Evolutionary conservation across 2,113 vertebrate genomes (phyloP), one percentile per base, ranked within the genome.

Genomic region (Paraplagusia blochii): DNA sequence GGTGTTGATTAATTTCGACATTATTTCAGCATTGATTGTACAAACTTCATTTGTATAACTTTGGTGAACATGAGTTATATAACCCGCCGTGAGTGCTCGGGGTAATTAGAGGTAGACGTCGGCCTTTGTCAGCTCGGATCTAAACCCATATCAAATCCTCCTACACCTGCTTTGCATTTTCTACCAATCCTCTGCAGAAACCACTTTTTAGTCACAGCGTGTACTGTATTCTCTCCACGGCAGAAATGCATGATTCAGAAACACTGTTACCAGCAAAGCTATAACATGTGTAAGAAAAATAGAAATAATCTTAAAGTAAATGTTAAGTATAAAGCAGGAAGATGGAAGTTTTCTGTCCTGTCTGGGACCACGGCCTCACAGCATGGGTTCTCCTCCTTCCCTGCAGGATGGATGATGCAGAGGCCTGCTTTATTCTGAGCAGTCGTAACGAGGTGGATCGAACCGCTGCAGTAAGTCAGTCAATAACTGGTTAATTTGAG

Each of bases 341-440:
- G 22, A 6, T 29, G 3, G 6, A 6, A 4, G 22, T 2, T 29
- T 29, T 29, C 3, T 29, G 22, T 29, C 22, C 22, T 29, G 22
- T 29, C 22, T 29, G 22, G 22, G 22, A 29, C 2, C 2, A 29
- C 22, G 2, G 22, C 22, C 22, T 29, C 22, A 29, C 22, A 29
- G 22, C 22, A 29, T 29, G 22, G 22, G 22, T 29, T 29, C 22
- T 29, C 22, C 2, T 77, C 66, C 12, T 38, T 10, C 38, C 13
- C 7, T 77, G 34, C 85, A 98, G 96, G 81, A 97, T 98, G 94
- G 95, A 97, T 38, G 92, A 97, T 62, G 96, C 96, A 4, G 95
- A 98, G 61, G 95, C 95, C 58, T 98, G 96, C 84, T 98, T 98
- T 56, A 98, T 98, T 68, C 84, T 98, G 55, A 98, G 95, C 83